Evolutionary conservation across 2,888 invertebrate genomes (phyloP).

Genomic region (Aspidiotus rigidus): DNA sequence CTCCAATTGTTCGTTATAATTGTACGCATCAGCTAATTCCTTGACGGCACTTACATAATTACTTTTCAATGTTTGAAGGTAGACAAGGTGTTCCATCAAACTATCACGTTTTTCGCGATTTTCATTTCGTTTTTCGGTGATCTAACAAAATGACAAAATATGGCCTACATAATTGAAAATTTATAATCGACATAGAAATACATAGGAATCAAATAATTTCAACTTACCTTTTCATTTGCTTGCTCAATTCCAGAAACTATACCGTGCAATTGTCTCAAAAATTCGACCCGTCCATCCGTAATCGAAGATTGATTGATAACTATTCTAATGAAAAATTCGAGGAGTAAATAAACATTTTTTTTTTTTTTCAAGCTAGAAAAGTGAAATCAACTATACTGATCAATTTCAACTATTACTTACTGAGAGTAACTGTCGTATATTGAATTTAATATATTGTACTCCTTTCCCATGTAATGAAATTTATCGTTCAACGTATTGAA

Average conservation of each 20-base stretch:
- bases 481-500: conserved; percentile 93
- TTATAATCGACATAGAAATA: no score
- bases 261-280: conserved; percentile 78
- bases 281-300: conserved; percentile 48
- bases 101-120: conserved; percentile 57
- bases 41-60: conserved; percentile 66
- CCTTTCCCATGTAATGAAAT: conserved; percentile 85
- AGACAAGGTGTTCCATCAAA: conserved; percentile 53
- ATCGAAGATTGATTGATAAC: no score
- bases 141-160: conserved; percentile 27
- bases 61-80: conserved; percentile 60
- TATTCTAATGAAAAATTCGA: no score
- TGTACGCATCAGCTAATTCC: conserved; percentile 65
- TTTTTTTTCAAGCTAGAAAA: conserved; percentile 16
- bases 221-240: conserved; percentile 64
- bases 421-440: conserved; percentile 80
- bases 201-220: not conserved
- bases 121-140: conserved; percentile 42
- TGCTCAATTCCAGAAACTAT: conserved; percentile 84
- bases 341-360: no score
- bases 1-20: conserved; percentile 45
- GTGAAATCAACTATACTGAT: not conserved
- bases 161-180: no score
- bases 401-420: conserved; percentile 48
- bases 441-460: conserved; percentile 76